Conservation (phyloP, 2,113 vertebrate species). For the Pongo pygmaeus region DNA sequence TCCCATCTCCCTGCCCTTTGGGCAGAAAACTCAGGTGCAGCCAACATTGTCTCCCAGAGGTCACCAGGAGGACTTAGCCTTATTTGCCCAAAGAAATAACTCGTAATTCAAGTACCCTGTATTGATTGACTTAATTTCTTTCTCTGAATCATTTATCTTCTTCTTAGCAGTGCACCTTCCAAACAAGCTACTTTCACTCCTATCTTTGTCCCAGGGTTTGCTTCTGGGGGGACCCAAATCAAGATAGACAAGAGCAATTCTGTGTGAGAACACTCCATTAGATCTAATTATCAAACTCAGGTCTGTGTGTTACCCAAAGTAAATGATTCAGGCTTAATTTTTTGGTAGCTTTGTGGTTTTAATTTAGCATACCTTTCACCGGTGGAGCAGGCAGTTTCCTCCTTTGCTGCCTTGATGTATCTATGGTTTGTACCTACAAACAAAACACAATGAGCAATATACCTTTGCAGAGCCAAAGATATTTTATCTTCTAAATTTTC, state of each 20-base stretch:
- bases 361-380: slow-evolving; percentile 86
- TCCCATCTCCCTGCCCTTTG: background rate
- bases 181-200: background rate
- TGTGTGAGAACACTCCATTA: background rate
- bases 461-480: background rate
- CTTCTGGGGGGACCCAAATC: background rate
- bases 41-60: background rate
- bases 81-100: background rate
- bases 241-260: background rate
- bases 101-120: background rate
- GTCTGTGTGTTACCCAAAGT: background rate
- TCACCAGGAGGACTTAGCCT: background rate
- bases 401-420: slow-evolving; percentile 95
- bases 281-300: background rate
- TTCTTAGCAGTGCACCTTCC: background rate
- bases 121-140: background rate
- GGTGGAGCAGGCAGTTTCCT: slow-evolving; percentile 96
- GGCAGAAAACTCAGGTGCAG: background rate
- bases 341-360: background rate
- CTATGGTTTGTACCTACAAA: slow-evolving; percentile 93
- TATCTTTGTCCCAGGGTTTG: background rate
- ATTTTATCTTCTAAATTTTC: slow-evolving; percentile 36
- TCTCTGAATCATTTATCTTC: background rate
- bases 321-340: background rate
- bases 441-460: slow-evolving; percentile 50